Evolutionary conservation across 2,888 invertebrate genomes (phyloP).

Genomic region (Ornithoptera priamus): DNA sequence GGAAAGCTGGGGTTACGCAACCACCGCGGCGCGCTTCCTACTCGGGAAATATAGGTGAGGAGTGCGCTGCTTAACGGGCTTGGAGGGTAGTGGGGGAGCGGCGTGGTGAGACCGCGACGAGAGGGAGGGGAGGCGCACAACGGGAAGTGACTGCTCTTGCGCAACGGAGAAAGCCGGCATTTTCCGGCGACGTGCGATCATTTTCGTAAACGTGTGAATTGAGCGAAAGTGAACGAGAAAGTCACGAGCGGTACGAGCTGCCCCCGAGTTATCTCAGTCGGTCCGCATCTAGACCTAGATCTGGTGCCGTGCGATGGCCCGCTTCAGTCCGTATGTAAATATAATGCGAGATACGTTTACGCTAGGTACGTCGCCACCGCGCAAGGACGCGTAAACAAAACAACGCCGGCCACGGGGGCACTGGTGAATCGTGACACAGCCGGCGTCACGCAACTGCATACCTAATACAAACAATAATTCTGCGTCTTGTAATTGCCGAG

Average conservation of each 20-base stretch:
- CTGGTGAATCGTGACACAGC: slow-evolving; percentile 20
- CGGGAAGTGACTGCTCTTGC: slow-evolving; percentile 71
- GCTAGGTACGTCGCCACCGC: slow-evolving; percentile 3
- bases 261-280: neutral
- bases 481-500: slow-evolving; percentile 2
- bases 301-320: slow-evolving; percentile 11
- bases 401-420: slow-evolving; percentile 29
- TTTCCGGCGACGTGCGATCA: slow-evolving; percentile 74
- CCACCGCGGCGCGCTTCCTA: slow-evolving; percentile 57
- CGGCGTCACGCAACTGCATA: slow-evolving; percentile 27
- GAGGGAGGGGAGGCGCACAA: slow-evolving; percentile 40
- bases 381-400: slow-evolving; percentile 24
- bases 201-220: slow-evolving; percentile 79
- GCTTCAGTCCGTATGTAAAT: neutral
- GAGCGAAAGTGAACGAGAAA: slow-evolving; percentile 75
- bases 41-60: slow-evolving; percentile 72
- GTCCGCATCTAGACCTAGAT: slow-evolving; percentile 7
- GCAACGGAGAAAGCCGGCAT: slow-evolving; percentile 73
- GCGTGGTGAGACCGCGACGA: slow-evolving; percentile 30
- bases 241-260: slow-evolving; percentile 38
- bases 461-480: slow-evolving; percentile 17
- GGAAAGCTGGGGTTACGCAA: slow-evolving; percentile 67
- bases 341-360: neutral
- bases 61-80: slow-evolving; percentile 45
- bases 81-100: neutral